Evolutionary conservation across 1,140 invertebrate species (phyloP).

Genomic region (Odontomachus brunneus): DNA sequence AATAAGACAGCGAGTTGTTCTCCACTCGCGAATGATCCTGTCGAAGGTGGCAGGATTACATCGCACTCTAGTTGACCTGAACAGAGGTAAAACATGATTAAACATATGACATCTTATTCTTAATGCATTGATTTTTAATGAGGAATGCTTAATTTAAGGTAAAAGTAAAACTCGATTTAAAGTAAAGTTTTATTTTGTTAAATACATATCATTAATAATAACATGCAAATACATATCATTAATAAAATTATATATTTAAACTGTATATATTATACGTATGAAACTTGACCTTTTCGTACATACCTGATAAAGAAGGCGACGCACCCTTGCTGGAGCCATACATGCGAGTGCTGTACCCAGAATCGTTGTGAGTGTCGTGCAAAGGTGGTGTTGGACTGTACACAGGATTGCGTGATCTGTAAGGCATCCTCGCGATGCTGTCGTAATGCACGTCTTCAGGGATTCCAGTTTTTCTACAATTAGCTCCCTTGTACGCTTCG

Average conservation of each 20-base stretch:
- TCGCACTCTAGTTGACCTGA: constrained; percentile 79
- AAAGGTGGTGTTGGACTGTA: constrained; percentile 82
- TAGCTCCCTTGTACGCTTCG: constrained; percentile 67
- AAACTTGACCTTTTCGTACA: neutral
- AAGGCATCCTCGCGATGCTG: constrained; percentile 80
- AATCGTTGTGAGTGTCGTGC: constrained; percentile 90
- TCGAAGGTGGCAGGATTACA: constrained; percentile 73
- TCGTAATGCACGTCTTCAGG: constrained; percentile 76
- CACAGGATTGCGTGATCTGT: constrained; percentile 82
- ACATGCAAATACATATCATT: no score
- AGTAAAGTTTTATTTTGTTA: neutral
- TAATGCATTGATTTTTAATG: neutral
- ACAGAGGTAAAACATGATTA: constrained; percentile 23
- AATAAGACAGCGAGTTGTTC: constrained; percentile 76
- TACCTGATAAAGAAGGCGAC: constrained; percentile 90
- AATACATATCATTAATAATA: neutral
- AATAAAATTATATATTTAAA: neutral
- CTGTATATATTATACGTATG: no score
- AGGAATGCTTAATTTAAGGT: neutral
- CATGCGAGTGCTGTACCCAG: constrained; percentile 91
- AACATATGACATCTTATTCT: neutral
- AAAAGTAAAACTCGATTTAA: no score
- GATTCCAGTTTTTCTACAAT: constrained; percentile 70
- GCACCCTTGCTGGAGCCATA: constrained; percentile 92
- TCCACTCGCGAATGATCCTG: constrained; percentile 72